Percentiles rank a stretch among this genome's conserved stretches.
These are phyloP conservation scores for Hepsetus odoe DNA, from an alignment of 2,113 vertebrate genomes.

Conservation along the genomic window DNA sequence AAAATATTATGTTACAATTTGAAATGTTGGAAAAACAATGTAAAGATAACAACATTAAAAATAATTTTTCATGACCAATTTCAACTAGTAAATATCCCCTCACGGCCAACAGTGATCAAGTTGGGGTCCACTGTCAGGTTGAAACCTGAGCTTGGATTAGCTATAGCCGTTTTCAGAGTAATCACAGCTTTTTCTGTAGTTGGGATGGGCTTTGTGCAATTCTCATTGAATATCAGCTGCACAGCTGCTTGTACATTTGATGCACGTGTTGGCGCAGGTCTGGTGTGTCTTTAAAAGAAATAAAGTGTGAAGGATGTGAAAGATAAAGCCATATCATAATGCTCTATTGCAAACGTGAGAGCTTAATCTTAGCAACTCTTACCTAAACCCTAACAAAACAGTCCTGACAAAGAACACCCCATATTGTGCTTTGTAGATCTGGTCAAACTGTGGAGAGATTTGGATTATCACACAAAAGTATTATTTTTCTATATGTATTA, in stretches of 20 bases:
- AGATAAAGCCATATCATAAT: not conserved
- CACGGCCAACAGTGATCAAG: constrained; percentile 14
- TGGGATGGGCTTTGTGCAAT: constrained; percentile 15
- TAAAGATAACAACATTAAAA: too few relatives aligned
- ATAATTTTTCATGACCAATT: too few relatives aligned
- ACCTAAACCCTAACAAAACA: constrained; percentile 36
- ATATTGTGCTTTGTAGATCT: constrained; percentile 5
- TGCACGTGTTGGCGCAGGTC: not conserved
- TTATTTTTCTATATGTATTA: too few relatives aligned
- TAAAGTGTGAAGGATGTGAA: too few relatives aligned
- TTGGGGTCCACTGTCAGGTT: not conserved
- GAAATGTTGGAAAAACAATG: too few relatives aligned
- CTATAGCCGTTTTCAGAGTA: not conserved
- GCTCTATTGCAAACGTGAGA: not conserved
- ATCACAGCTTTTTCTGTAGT: not conserved
- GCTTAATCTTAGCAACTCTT: not conserved
- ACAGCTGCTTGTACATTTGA: constrained; percentile 13
- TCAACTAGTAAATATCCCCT: too few relatives aligned
- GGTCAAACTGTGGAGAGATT: constrained; percentile 23
- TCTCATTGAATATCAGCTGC: constrained; percentile 28
- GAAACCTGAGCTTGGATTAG: not conserved
- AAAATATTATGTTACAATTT: too few relatives aligned
- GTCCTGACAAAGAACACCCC: constrained; percentile 9
- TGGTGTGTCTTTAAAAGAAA: too few relatives aligned
- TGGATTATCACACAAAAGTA: not conserved